These are phyloP conservation scores for Halcyon malimbica DNA, from an alignment of 2,113 vertebrate genomes.

Conservation along the genomic window DNA sequence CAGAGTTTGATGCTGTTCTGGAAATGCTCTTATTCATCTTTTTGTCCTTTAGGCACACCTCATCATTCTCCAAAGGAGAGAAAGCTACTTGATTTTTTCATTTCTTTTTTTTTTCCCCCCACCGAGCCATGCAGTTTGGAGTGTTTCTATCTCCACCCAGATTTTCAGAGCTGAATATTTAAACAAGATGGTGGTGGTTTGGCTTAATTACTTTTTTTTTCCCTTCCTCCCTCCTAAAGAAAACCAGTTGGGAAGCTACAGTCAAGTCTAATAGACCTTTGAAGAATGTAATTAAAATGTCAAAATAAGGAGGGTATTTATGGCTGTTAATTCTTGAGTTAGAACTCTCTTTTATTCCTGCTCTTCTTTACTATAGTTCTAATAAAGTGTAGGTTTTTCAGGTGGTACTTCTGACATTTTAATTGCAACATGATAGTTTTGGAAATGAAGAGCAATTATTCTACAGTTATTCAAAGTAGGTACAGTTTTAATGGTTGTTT, in stretches of 20 bases:
- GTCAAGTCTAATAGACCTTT: background rate
- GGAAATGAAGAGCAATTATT: background rate
- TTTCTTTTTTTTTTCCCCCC: too few species aligned
- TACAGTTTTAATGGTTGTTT: background rate
- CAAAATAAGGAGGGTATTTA: background rate
- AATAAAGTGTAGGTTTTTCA: background rate
- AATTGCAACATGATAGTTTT: background rate
- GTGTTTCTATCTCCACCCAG: background rate
- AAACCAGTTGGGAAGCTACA: background rate
- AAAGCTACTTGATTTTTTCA: background rate
- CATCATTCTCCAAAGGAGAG: background rate
- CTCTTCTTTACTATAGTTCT: background rate
- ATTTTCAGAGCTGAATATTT: background rate
- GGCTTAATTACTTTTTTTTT: background rate
- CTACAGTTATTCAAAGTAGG: background rate
- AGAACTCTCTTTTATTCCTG: background rate
- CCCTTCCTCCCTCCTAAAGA: background rate
- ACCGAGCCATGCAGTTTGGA: background rate
- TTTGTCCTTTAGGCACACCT: background rate
- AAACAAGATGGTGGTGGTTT: background rate
- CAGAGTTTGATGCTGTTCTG: background rate
- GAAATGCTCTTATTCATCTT: background rate
- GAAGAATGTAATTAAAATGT: conserved; percentile 10
- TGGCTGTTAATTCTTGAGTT: background rate
- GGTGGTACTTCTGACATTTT: background rate